Base-by-base conservation (phyloP, 2,888 invertebrate species). In the Agonopterix heracliana region DNA sequence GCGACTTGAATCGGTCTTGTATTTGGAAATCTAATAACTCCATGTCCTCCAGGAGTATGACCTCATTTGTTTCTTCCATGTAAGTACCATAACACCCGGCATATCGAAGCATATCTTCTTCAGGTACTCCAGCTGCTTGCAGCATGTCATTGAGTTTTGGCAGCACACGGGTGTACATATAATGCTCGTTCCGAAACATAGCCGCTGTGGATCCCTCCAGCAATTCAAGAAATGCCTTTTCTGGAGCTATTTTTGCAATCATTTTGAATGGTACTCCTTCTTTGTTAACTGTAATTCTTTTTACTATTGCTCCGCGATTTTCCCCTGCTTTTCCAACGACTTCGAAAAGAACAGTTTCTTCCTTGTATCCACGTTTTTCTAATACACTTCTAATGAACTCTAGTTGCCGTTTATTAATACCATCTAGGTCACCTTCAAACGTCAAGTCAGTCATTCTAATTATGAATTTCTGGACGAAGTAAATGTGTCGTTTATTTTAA, bases 171-270 rank as follows among this genome's bases (percentile, higher is more conserved):
- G 53, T 59, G 46, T 74, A 76, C 57, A 74, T 62, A 0, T 57
- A 36, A 10, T 53, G 55, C 55, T 76, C n/a, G n/a, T n/a, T n/a
- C 74, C 44, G 53, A 44, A 71, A 73, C 11, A 63, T 1, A 8
- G 58, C 1, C 5, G 38, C n/a, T 1, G 26, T 26, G n/a, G n/a
- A n/a, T n/a, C n/a, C n/a, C n/a, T n/a, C n/a, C n/a, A n/a, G n/a
- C n/a, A n/a, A n/a, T n/a, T n/a, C n/a, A n/a, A n/a, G n/a, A n/a
- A n/a, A n/a, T n/a, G n/a, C n/a, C n/a, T n/a, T n/a, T 1, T 54
- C 34, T 1, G 73, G 66, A 7, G 78, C 75, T n/a, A 77, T 56
- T 58, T 80, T 80, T 0, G 66, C 75, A 9, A 80, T 60, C 56
- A 80, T 67, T 17, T 59, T 61, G 46, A 72, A 66, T n/a, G 55